A percentile compares a stretch with the other conserved stretches of the same genome.
These are phyloP conservation scores for Strigops habroptila DNA, from an alignment of 2,113 vertebrate species.

Conservation along the genomic window DNA sequence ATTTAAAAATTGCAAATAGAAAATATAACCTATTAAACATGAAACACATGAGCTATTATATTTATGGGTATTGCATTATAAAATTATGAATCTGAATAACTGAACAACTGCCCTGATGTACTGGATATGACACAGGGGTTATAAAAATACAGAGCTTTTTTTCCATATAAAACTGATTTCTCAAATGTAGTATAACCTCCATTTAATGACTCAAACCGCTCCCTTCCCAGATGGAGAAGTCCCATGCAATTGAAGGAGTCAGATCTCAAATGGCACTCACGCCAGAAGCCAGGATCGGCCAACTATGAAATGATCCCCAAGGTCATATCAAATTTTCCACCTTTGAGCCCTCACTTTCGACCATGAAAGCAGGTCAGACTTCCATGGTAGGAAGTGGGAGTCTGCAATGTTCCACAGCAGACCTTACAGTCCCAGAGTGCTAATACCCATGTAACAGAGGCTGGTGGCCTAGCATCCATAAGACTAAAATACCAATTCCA, in stretches of 20 bases:
- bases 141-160: neutral
- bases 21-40: neutral
- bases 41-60: neutral
- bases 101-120: neutral
- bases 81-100: neutral
- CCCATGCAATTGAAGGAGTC: neutral
- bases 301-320: neutral
- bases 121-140: neutral
- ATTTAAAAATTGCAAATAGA: neutral
- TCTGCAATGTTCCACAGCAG: neutral
- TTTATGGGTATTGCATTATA: neutral
- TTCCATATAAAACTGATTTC: neutral
- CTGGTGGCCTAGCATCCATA: fast-evolving
- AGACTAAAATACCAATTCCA: neutral
- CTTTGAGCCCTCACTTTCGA: neutral
- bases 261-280: neutral
- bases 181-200: neutral
- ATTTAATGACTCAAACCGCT: neutral
- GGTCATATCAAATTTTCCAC: neutral
- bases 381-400: neutral
- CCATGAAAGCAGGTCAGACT: neutral
- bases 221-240: neutral
- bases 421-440: neutral
- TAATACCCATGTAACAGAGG: neutral
- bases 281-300: neutral